Base-by-base conservation (phyloP, 2,888 invertebrate species). In the Stenodera caucasica region DNA sequence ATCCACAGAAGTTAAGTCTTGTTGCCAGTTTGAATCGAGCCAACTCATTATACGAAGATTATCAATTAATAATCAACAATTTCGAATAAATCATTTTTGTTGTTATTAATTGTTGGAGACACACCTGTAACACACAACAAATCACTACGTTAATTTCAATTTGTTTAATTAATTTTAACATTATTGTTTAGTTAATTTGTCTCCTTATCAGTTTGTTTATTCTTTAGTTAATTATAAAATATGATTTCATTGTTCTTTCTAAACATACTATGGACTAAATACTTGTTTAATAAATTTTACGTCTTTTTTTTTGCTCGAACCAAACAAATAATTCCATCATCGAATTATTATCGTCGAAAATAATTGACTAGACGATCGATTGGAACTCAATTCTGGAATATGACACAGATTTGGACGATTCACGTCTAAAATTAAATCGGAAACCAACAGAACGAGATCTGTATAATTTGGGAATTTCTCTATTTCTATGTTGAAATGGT, bases 1-100 rank as follows among this genome's bases (percentile, higher is more conserved):
- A 33, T 64, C 63, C 57, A 68, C 55, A 11, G 60, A 62, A 9
- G 35, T 56, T 15, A 53, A 52, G 12, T 67, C 66, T 50, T 65
- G 65, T 35, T 63, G 60, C 58, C 64, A 62, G n/a, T 64, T 65
- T 29, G 62, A 49, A 9, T 60, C 63, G 14, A 55, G 40, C 66
- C 61, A 67, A 57, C 53, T 63, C 63, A 63, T 55, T 18, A 18
- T 32, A 15, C 6, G 4, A 51, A 30, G 18, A 18, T 14, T 23
- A 6, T 11, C 3, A 4, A 11, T 32, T 18, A 9, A 32, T 11
- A 30, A 15, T 40, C 7, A 29, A 51, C 15, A 18, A 40, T 6
- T 5, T 12, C 33, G n/a, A 4, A 11, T 4, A 3, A 33, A 33
- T 12, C 6, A 12, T 18, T 18, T 18, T 35, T n/a, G 35, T 35